These are phyloP conservation scores for Zoanthus sociatus DNA, from an alignment of 92 coral and sea anemone species.

Conservation along the genomic window DNA sequence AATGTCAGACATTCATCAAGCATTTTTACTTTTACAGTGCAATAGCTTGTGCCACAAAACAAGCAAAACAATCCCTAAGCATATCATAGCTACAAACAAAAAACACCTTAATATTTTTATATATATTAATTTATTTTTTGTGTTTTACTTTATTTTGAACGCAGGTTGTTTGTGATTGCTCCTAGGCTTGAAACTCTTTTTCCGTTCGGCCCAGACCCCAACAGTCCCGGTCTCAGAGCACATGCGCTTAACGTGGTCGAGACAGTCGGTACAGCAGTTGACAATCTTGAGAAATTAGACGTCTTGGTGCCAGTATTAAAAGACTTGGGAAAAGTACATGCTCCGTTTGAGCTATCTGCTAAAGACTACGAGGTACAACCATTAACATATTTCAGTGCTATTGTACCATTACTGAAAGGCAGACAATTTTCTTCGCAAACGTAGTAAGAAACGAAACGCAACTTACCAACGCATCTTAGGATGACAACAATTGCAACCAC, in stretches of 20 bases:
- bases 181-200: conserved; percentile 56
- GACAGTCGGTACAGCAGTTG: conserved; percentile 69
- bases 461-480: too few relatives aligned
- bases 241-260: conserved; percentile 74
- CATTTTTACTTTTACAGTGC: too few relatives aligned
- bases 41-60: too few relatives aligned
- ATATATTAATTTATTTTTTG: not conserved
- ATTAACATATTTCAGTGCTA: too few relatives aligned
- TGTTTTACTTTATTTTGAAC: not conserved
- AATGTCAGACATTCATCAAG: too few relatives aligned
- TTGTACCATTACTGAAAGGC: too few relatives aligned
- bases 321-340: conserved; percentile 55
- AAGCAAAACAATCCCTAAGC: too few relatives aligned
- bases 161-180: conserved; percentile 69
- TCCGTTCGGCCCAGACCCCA: conserved; percentile 63
- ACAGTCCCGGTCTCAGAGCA: conserved; percentile 35
- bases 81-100: too few relatives aligned
- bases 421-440: too few relatives aligned
- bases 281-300: conserved; percentile 51
- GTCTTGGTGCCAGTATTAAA: conserved; percentile 50
- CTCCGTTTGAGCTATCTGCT: conserved; percentile 55
- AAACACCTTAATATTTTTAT: not conserved
- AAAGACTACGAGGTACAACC: conserved; percentile 59
- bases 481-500: too few relatives aligned
- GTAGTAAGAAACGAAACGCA: too few relatives aligned